Conservation (phyloP, 2,113 vertebrate species). For the Erythrolamprus reginae region DNA sequence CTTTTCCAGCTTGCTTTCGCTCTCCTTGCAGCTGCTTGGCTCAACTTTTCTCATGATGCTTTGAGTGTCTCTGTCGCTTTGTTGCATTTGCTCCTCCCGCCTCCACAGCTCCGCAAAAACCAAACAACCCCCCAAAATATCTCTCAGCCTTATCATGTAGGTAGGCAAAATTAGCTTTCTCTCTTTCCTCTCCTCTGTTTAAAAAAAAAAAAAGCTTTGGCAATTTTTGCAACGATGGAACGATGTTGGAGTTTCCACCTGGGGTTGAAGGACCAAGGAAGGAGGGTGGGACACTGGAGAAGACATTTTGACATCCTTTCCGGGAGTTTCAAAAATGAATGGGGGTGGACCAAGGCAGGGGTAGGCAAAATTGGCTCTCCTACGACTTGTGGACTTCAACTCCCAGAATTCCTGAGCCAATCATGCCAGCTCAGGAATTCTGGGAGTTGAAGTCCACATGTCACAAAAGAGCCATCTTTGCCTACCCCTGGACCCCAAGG, state of each 20-base stretch:
- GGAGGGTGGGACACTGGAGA: not conserved
- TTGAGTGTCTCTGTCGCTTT: constrained; percentile 98
- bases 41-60: constrained; percentile 93
- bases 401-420: too few species aligned
- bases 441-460: too few species aligned
- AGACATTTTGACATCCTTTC: constrained; percentile 30
- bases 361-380: too few species aligned
- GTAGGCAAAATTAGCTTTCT: constrained; percentile 85
- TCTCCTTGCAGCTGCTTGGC: constrained; percentile 90
- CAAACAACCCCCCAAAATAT: too few species aligned
- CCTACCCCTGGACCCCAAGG: too few species aligned
- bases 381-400: too few species aligned
- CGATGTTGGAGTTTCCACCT: constrained; percentile 38
- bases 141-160: constrained; percentile 95
- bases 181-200: constrained; percentile 75
- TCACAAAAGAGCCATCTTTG: too few species aligned
- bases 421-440: too few species aligned
- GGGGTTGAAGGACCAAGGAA: not conserved
- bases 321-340: not conserved
- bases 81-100: constrained; percentile 96
- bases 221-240: constrained; percentile 54
- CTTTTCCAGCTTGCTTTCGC: constrained; percentile 88
- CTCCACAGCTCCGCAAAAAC: constrained; percentile 81
- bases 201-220: constrained; percentile 69
- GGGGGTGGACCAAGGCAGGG: too few species aligned